Percentiles rank a stretch among this genome's conserved stretches.
Conservation (phyloP, 2,888 invertebrate genomes). For the Eupithecia exiguata region DNA sequence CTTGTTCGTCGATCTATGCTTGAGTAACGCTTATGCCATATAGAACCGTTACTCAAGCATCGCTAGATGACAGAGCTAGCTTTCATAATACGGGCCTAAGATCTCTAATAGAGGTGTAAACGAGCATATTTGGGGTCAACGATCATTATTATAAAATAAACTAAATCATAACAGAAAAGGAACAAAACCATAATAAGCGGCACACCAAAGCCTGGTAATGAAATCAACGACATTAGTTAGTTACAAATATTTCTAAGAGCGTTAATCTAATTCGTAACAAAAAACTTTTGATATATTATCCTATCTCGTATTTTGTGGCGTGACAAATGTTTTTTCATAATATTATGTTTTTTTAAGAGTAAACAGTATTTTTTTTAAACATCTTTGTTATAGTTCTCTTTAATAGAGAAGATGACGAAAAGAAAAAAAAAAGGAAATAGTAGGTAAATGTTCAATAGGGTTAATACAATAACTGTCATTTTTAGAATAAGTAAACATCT, state of each 20-base stretch:
- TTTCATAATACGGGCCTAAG: too few relatives aligned
- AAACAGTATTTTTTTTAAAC: not conserved
- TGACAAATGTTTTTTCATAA: constrained; percentile 60
- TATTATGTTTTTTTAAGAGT: constrained; percentile 40
- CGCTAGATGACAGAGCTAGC: too few relatives aligned
- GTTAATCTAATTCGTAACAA: constrained; percentile 70
- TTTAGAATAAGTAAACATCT: too few relatives aligned
- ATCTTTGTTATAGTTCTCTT: too few relatives aligned
- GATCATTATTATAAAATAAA: constrained; percentile 35
- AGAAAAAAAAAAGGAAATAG: too few relatives aligned
- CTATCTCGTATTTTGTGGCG: constrained; percentile 50
- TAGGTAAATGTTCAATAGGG: too few relatives aligned
- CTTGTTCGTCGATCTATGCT: too few relatives aligned
- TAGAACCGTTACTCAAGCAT: too few relatives aligned
- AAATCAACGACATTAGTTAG: constrained; percentile 69
- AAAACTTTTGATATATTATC: constrained; percentile 52
- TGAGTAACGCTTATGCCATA: too few relatives aligned
- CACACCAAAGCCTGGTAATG: constrained; percentile 66
- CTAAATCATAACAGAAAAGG: constrained; percentile 41
- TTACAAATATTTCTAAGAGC: constrained; percentile 68
- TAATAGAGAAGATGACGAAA: too few relatives aligned
- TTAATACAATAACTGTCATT: too few relatives aligned
- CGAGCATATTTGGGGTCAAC: constrained; percentile 5
- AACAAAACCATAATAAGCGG: constrained; percentile 50
- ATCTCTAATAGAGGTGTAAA: too few relatives aligned